phyloP scores from a whole-genome alignment of 2,113 vertebrate species.

The Vireo altiloquus region DNA sequence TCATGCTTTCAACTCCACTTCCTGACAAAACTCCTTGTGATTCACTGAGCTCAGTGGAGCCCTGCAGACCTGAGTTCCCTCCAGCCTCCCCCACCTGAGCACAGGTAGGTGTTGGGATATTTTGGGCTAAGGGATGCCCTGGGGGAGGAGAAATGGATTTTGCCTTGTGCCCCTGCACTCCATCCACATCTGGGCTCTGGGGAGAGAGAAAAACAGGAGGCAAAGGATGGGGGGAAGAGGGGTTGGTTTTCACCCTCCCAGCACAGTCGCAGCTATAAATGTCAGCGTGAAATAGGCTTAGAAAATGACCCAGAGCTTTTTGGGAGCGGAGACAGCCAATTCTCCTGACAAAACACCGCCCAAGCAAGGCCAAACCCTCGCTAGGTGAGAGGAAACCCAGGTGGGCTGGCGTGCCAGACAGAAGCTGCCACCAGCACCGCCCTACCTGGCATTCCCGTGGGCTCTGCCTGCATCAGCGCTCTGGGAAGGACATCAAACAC shows the following conservation, averaged over 20 bases:
- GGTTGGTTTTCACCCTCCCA: not conserved
- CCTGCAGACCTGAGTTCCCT: not conserved
- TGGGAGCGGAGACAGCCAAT: not conserved
- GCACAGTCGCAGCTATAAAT: not conserved
- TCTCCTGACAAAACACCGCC: not conserved
- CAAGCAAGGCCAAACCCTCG: not conserved
- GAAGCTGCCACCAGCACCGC: not conserved
- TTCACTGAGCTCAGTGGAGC: not conserved
- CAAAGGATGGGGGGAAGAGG: not conserved
- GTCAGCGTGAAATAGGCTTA: not conserved
- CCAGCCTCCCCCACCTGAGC: not conserved
- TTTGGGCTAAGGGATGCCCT: not conserved
- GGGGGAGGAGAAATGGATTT: not conserved
- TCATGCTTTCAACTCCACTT: not conserved
- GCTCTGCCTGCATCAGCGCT: not conserved
- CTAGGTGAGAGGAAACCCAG: not conserved
- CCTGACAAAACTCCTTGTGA: not conserved
- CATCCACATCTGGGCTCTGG: not conserved
- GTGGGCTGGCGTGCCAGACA: conserved; percentile 3
- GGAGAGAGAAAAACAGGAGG: not conserved
- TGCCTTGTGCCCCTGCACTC: not conserved
- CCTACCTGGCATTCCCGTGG: not conserved
- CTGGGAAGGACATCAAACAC: not conserved
- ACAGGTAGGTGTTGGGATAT: not conserved
- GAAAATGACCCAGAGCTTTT: not conserved